Evolutionary conservation across 1,140 invertebrate genomes (phyloP).

Genomic region (Sminthurinus signatus): DNA sequence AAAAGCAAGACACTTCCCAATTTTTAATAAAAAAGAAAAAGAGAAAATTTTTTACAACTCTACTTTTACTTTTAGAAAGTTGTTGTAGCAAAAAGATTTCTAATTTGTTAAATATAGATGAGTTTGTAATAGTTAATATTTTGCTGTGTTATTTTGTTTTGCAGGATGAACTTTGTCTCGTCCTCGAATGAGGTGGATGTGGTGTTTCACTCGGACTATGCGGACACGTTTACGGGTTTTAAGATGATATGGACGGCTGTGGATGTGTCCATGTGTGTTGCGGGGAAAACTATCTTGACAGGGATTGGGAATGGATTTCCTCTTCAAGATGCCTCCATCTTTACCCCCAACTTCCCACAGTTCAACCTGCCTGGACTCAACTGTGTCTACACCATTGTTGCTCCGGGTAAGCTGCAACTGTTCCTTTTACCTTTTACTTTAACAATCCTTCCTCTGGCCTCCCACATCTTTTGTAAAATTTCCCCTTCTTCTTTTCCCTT

Average conservation of each 20-base stretch:
- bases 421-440: not conserved
- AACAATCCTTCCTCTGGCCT: too few species aligned
- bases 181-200: constrained; percentile 54
- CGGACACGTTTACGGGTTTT: constrained; percentile 59
- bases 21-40: too few species aligned
- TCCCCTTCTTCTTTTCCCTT: too few species aligned
- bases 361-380: constrained; percentile 59
- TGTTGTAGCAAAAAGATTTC: too few species aligned
- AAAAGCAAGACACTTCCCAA: too few species aligned
- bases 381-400: constrained; percentile 59
- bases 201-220: constrained; percentile 64
- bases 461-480: too few species aligned
- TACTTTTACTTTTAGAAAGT: too few species aligned
- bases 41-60: too few species aligned
- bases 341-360: constrained; percentile 62
- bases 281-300: constrained; percentile 41
- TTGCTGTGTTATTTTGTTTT: constrained; percentile 35
- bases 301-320: constrained; percentile 26
- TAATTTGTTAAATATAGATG: too few species aligned
- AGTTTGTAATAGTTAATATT: too few species aligned
- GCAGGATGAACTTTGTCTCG: constrained; percentile 57
- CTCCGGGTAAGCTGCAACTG: constrained; percentile 48
- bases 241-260: constrained; percentile 59
- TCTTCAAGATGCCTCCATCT: constrained; percentile 43
- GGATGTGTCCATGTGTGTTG: constrained; percentile 59